Conservation (phyloP, 2,888 invertebrate species). For the Plebejus melissa region DNA sequence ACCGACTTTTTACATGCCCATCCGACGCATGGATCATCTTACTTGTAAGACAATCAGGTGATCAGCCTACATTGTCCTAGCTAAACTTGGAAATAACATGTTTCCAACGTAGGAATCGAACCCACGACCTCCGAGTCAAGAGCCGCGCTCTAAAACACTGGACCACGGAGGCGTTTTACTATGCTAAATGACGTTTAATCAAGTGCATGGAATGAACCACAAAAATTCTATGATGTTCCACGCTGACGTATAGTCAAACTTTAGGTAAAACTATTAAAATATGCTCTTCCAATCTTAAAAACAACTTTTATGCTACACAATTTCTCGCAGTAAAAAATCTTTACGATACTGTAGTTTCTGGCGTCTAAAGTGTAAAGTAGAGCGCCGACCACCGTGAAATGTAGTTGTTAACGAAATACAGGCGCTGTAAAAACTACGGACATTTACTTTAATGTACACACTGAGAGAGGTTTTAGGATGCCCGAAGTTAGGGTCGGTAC, state of each 20-base stretch:
- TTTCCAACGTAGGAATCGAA: too few relatives aligned
- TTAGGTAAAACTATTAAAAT: background rate
- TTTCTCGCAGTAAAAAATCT: background rate
- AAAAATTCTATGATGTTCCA: background rate
- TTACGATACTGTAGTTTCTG: background rate
- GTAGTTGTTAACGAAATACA: constrained; percentile 19
- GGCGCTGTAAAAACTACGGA: background rate
- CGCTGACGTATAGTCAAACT: background rate
- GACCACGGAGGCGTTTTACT: background rate
- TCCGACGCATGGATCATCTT: too few relatives aligned
- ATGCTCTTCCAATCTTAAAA: background rate
- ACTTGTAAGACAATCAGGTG: too few relatives aligned
- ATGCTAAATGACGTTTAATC: background rate
- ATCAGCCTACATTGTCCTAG: too few relatives aligned
- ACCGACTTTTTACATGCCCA: too few relatives aligned
- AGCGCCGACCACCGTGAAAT: constrained; percentile 8
- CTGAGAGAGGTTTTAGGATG: background rate
- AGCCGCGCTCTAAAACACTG: too few relatives aligned
- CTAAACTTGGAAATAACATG: too few relatives aligned
- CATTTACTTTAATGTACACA: constrained; percentile 5
- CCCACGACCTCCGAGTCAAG: too few relatives aligned
- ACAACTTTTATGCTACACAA: background rate
- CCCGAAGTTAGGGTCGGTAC: background rate
- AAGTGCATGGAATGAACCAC: background rate
- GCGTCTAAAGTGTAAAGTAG: background rate